Evolutionary conservation across 2,797 vertebrate genomes (phyloP).

Genomic region (Rhyacichthys aspro): DNA sequence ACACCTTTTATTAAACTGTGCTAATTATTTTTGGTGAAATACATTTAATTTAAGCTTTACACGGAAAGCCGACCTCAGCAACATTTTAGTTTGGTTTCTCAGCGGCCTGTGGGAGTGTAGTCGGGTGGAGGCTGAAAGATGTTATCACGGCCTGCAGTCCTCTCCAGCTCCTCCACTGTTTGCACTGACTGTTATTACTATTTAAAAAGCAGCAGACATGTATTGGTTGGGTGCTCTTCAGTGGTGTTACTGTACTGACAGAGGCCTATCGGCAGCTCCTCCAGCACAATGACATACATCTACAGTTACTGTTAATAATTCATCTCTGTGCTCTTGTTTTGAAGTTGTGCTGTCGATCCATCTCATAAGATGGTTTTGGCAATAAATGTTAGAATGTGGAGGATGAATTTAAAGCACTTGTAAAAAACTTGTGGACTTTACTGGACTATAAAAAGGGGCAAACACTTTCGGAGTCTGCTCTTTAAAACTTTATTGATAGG

Average conservation of each 20-base stretch:
- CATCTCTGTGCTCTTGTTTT: slow-evolving; percentile 40
- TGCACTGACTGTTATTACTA: background rate
- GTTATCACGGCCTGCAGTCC: slow-evolving; percentile 31
- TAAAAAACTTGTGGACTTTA: background rate
- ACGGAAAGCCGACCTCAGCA: too few relatives aligned
- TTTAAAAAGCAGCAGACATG: background rate
- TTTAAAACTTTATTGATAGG: slow-evolving; percentile 14
- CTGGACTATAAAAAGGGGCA: background rate
- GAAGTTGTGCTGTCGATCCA: slow-evolving; percentile 6
- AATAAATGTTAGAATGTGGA: slow-evolving; percentile 4
- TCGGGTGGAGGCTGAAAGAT: slow-evolving; percentile 42
- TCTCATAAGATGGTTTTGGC: slow-evolving; percentile 16
- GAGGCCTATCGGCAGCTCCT: slow-evolving; percentile 26
- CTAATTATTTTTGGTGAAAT: too few relatives aligned
- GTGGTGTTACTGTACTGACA: slow-evolving; percentile 1
- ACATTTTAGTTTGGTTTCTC: too few relatives aligned
- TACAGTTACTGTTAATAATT: slow-evolving; percentile 65
- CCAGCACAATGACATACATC: slow-evolving; percentile 28
- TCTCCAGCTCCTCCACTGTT: background rate
- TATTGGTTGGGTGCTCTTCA: background rate
- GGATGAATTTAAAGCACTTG: slow-evolving; percentile 9
- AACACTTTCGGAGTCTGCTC: slow-evolving; percentile 8
- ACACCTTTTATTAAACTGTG: too few relatives aligned
- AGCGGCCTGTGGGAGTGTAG: slow-evolving; percentile 6
- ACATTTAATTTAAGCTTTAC: too few relatives aligned